phyloP scores from a whole-genome alignment of 64 coral and sea anemone genomes.

The Stylophora pistillata region DNA sequence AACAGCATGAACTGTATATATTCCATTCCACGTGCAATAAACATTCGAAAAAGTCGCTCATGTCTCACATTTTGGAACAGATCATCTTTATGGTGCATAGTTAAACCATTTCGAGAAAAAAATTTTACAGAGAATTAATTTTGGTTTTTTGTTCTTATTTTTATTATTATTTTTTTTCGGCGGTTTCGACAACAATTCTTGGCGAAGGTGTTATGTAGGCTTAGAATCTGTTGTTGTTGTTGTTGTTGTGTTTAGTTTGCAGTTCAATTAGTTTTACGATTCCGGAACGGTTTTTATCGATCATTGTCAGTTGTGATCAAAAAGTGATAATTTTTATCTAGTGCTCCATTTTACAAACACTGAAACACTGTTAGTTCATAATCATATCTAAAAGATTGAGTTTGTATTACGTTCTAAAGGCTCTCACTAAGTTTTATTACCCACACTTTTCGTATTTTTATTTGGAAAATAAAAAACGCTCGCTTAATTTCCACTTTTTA shows the following conservation, averaged over 20 bases:
- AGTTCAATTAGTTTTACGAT: not conserved
- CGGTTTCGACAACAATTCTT: not conserved
- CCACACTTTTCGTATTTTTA: no score
- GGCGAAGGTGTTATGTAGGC: not conserved
- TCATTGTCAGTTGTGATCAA: constrained; percentile 9
- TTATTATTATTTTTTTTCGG: no score
- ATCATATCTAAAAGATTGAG: not conserved
- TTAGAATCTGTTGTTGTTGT: not conserved
- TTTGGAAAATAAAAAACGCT: no score
- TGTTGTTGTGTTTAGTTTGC: not conserved
- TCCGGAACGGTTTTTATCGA: not conserved
- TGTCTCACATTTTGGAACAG: no score
- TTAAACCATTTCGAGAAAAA: no score
- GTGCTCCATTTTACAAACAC: not conserved
- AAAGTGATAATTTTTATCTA: constrained; percentile 24
- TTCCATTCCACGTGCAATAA: no score
- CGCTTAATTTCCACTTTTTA: no score
- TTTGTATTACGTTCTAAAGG: not conserved
- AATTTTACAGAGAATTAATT: no score
- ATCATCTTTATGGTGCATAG: no score
- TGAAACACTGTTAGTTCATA: not conserved
- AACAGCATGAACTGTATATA: no score
- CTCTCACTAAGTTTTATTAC: not conserved
- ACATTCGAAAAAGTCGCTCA: no score
- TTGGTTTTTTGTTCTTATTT: no score